A percentile compares a stretch with the other conserved stretches of the same genome.
Conservation (phyloP, 2,797 vertebrate genomes). For the Hemitrygon akajei region DNA sequence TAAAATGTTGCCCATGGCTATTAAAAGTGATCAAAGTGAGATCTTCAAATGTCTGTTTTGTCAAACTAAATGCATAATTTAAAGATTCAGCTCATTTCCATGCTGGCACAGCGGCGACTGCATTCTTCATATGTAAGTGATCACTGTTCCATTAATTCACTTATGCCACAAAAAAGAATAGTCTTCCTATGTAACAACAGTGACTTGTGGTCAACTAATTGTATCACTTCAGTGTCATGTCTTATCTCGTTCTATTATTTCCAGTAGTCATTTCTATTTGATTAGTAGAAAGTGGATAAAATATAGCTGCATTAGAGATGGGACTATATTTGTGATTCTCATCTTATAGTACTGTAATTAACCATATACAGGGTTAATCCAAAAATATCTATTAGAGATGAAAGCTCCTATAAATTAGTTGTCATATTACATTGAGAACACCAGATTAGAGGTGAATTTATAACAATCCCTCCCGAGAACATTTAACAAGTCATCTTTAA, state of each 20-base stretch:
- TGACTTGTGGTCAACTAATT: conserved; percentile 16
- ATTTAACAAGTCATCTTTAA: conserved; percentile 26
- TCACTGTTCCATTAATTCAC: neutral
- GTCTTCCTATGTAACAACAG: neutral
- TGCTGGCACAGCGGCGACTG: neutral
- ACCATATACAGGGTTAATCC: neutral
- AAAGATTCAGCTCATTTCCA: neutral
- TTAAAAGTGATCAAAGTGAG: neutral
- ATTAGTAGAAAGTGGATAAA: conserved; percentile 14
- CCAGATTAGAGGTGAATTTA: conserved; percentile 13
- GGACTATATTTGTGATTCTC: neutral
- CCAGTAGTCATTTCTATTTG: neutral
- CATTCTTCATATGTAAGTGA: neutral
- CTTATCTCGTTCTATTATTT: neutral
- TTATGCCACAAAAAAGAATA: neutral
- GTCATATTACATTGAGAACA: neutral
- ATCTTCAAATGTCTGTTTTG: conserved; percentile 5
- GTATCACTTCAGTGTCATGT: neutral
- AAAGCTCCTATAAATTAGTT: neutral
- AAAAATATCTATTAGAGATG: neutral
- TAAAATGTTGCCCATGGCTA: neutral
- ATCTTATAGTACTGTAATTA: neutral
- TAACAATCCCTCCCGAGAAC: neutral
- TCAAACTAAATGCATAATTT: neutral
- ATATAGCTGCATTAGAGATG: neutral